phyloP scores from a whole-genome alignment of 2,888 invertebrate genomes.

The Eurois occulta region DNA sequence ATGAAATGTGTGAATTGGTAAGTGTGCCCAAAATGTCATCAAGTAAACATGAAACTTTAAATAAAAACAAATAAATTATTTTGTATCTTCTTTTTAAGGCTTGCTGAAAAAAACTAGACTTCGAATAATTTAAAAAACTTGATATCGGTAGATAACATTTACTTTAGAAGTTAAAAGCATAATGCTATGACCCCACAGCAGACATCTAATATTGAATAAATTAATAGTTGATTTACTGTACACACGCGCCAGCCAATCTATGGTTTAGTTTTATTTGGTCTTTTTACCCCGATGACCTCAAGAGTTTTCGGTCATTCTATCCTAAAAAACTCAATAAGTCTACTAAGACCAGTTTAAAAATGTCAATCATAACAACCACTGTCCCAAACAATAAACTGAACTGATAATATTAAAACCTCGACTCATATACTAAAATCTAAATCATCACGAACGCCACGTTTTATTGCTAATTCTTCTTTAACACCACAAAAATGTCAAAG shows the following conservation, averaged over 20 bases:
- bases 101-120: background rate
- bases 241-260: background rate
- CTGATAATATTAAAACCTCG: conserved; percentile 30
- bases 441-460: conserved; percentile 63
- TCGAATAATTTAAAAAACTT: background rate
- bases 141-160: background rate
- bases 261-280: background rate
- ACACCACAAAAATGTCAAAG: conserved; percentile 79
- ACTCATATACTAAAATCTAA: conserved; percentile 43
- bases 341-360: background rate
- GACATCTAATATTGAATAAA: background rate
- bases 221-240: background rate
- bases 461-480: conserved; percentile 75
- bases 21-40: background rate
- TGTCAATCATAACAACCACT: conserved; percentile 3
- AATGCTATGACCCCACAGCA: background rate
- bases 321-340: background rate
- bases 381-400: conserved; percentile 15
- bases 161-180: background rate
- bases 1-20: background rate
- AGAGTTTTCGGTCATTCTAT: background rate
- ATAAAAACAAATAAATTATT: background rate
- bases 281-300: background rate
- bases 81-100: background rate
- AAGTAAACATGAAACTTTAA: background rate